Evolutionary conservation across 2,888 invertebrate species (phyloP).

Genomic region (Oscheius onirici): DNA sequence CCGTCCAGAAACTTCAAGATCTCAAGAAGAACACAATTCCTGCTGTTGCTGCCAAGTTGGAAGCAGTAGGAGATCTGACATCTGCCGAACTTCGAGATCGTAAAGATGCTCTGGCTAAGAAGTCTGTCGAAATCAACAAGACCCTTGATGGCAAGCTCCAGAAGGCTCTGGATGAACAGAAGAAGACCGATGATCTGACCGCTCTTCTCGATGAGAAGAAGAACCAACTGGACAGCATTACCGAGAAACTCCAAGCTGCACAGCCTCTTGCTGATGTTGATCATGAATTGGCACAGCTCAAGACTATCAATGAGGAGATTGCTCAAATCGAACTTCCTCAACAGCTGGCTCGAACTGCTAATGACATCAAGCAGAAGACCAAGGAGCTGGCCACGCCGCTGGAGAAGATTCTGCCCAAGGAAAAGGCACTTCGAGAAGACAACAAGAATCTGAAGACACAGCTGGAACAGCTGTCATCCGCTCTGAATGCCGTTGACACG

Average conservation of each 20-base stretch:
- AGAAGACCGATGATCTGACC: conserved; percentile 28
- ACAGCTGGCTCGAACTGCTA: conserved; percentile 22
- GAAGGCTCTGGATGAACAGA: conserved; percentile 35
- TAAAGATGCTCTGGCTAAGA: conserved; percentile 32
- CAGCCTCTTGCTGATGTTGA: conserved; percentile 18
- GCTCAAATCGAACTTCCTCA: conserved; percentile 2
- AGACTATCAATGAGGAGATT: not conserved
- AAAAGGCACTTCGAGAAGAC: conserved; percentile 27
- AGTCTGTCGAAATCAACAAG: conserved; percentile 34
- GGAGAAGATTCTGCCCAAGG: conserved; percentile 12
- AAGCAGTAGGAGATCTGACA: conserved; percentile 31
- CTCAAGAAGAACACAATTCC: conserved; percentile 32
- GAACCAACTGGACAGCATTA: conserved; percentile 28
- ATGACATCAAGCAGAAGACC: conserved; percentile 16
- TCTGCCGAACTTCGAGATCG: conserved; percentile 39
- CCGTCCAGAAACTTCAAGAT: conserved; percentile 31
- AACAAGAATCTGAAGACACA: conserved; percentile 22
- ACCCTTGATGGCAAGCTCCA: conserved; percentile 38
- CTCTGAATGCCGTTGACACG: not conserved
- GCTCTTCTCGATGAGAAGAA: conserved; percentile 34
- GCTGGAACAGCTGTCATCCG: not conserved
- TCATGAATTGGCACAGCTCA: conserved; percentile 2
- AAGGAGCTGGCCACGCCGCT: conserved; percentile 21
- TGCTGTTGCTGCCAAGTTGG: conserved; percentile 29
- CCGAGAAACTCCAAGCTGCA: conserved; percentile 8